phyloP scores from a whole-genome alignment of 2,113 vertebrate species.

The Callorhinus ursinus region DNA sequence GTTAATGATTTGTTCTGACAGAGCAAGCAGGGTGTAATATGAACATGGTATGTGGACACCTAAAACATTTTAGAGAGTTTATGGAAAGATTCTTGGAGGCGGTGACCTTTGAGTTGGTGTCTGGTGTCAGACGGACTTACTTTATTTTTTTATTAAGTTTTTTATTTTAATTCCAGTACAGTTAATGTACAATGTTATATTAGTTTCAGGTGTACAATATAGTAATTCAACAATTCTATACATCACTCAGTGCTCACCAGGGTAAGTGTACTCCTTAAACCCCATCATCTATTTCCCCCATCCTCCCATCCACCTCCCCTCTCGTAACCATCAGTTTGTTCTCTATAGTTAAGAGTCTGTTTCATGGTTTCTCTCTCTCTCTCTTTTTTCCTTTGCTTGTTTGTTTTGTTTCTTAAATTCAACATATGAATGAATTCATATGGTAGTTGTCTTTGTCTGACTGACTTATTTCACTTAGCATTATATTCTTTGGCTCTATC shows the following conservation, averaged over 20 bases:
- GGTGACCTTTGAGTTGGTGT: background rate
- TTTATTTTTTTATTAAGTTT: background rate
- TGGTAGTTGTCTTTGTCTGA: background rate
- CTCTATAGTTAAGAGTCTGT: background rate
- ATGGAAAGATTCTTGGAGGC: background rate
- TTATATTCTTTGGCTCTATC: background rate
- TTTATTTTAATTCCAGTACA: background rate
- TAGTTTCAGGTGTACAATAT: background rate
- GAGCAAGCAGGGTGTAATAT: background rate
- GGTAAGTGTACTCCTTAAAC: background rate
- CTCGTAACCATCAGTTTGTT: background rate
- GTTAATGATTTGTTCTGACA: background rate
- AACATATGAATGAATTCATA: background rate
- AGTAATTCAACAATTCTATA: background rate
- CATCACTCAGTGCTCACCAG: background rate
- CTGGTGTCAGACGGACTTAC: background rate
- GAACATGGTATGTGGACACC: background rate
- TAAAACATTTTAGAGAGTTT: conserved; percentile 29
- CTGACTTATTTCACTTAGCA: background rate
- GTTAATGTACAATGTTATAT: background rate
- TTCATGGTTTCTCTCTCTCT: background rate
- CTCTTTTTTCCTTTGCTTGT: background rate
- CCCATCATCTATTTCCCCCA: background rate
- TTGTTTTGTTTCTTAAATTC: background rate
- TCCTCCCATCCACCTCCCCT: background rate